Conservation (phyloP, 2,888 invertebrate genomes). For the Drosophila flavopinicola region DNA sequence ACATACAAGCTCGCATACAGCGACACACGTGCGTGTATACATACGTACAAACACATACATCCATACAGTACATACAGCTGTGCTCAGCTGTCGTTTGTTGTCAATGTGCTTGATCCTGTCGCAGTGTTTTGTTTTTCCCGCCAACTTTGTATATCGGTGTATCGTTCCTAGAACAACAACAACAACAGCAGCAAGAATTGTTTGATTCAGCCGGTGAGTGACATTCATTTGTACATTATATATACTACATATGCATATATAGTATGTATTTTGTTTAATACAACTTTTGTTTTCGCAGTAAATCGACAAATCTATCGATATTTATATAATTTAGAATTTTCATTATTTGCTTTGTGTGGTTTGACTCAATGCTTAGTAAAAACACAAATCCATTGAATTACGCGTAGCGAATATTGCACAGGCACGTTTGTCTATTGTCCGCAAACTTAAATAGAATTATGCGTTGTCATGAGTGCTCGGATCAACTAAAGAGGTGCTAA, state of each 20-base stretch:
- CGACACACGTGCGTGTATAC: constrained; percentile 47
- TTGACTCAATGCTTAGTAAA: constrained; percentile 33
- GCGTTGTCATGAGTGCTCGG: constrained; percentile 27
- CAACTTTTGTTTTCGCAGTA: constrained; percentile 46
- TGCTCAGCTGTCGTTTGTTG: constrained; percentile 73
- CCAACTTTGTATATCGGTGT: constrained; percentile 22
- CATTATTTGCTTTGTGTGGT: constrained; percentile 19
- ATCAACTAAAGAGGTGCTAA: constrained; percentile 35
- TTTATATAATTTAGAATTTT: constrained; percentile 9
- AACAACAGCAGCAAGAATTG: constrained; percentile 34
- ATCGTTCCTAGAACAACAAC: constrained; percentile 18
- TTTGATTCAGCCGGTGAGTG: constrained; percentile 58
- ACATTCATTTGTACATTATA: constrained; percentile 3
- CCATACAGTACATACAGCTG: constrained; percentile 49
- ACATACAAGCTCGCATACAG: constrained; percentile 30
- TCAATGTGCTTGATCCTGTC: constrained; percentile 60
- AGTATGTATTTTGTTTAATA: constrained; percentile 28
- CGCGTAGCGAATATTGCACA: constrained; percentile 28
- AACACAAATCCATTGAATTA: constrained; percentile 18
- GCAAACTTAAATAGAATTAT: constrained; percentile 25
- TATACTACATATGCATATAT: constrained; percentile 4
- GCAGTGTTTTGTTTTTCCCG: constrained; percentile 49
- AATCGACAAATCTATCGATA: constrained; percentile 31
- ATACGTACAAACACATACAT: constrained; percentile 18
- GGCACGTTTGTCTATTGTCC: constrained; percentile 28